A percentile compares a stretch with the other conserved stretches of the same genome.
Evolutionary conservation across 2,888 invertebrate genomes (phyloP).

Genomic region (Aricia artaxerxes): DNA sequence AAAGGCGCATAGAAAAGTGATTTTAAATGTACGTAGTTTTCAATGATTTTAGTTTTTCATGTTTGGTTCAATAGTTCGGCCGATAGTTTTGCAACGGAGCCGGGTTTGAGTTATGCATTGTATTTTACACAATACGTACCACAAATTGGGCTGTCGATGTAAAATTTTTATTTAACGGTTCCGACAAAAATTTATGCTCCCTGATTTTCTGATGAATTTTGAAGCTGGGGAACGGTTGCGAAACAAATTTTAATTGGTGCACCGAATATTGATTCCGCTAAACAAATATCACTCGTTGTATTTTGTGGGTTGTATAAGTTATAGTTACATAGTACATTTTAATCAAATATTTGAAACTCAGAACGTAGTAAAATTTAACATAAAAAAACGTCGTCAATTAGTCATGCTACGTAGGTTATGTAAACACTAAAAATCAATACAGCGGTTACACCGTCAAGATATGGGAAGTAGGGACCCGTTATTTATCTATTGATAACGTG

Average conservation of each 20-base stretch:
- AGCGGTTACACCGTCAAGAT: slow-evolving; percentile 10
- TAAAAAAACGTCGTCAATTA: no score
- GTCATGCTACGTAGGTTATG: slow-evolving; percentile 9
- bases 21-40: slow-evolving; percentile 27
- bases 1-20: slow-evolving; percentile 29
- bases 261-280: not conserved
- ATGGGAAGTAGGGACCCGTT: not conserved
- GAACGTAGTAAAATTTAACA: not conserved
- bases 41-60: slow-evolving; percentile 29
- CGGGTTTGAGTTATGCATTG: slow-evolving; percentile 12
- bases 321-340: not conserved
- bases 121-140: slow-evolving; percentile 18
- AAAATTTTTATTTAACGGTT: not conserved
- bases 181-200: not conserved
- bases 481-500: slow-evolving; percentile 18
- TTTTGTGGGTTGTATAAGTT: not conserved
- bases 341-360: not conserved
- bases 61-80: not conserved
- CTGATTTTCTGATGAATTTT: slow-evolving; percentile 5
- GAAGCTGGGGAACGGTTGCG: not conserved
- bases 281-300: not conserved
- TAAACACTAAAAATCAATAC: slow-evolving; percentile 29
- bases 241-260: slow-evolving; percentile 2
- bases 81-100: not conserved
- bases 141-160: slow-evolving; percentile 18